Conservation (phyloP, 23 tunicate genomes). For the Trididemnum miniatum region DNA sequence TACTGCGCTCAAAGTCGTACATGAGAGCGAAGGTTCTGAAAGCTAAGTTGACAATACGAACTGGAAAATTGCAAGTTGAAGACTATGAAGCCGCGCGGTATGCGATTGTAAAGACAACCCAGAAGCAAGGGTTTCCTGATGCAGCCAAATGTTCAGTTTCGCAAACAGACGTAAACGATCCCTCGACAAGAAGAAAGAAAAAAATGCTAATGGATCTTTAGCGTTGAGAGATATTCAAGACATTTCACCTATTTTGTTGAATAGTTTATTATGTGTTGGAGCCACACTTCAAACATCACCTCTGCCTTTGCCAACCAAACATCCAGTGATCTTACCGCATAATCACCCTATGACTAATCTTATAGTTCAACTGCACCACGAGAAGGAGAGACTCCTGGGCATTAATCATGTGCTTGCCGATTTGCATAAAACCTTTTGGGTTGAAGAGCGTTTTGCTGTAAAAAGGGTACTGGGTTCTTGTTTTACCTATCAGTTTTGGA, state of each 20-base stretch:
- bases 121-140: conserved; percentile 6
- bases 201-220: neutral
- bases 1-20: neutral
- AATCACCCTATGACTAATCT: conserved; percentile 3
- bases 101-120: neutral
- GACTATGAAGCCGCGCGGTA: neutral
- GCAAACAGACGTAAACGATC: neutral
- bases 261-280: neutral
- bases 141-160: neutral
- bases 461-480: neutral
- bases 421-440: conserved; percentile 1
- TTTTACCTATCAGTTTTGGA: neutral
- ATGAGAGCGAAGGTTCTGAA: conserved; percentile 1
- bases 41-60: neutral
- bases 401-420: neutral
- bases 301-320: neutral
- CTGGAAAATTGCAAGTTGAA: neutral
- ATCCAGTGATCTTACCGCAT: neutral
- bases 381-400: conserved; percentile 1
- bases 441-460: neutral
- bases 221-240: neutral
- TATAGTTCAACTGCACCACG: neutral
- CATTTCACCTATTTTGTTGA: neutral
- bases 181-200: neutral
- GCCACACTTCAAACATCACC: neutral